Base-by-base conservation (phyloP, 1,140 invertebrate species). In the Zophobas atratus region DNA sequence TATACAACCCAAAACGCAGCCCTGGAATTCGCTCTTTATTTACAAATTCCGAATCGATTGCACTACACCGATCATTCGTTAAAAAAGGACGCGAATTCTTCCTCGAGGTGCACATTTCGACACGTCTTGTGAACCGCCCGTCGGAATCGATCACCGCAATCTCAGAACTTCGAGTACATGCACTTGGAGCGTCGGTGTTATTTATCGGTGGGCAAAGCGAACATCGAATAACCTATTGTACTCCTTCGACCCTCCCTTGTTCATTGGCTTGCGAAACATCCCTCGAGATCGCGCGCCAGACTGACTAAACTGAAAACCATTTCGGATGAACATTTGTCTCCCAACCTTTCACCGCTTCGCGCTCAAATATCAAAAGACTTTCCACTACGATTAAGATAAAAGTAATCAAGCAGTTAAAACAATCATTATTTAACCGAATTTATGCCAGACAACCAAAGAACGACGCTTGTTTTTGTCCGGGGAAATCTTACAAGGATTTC, bases 301-400 rank as follows among this genome's bases (percentile, higher is more conserved):
- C 75, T 77, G 63, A 71, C 75, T 77, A 77, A 77, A 77, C 75
- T 77, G 75, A 77, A 77, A 77, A 77, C 75, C 75, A 77, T 77
- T 77, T 71, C 75, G 53, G 67, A 71, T 77, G 75, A 77, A 77
- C 75, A 77, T 77, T 77, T 77, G 75, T 77, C 75, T 77, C 75
- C 75, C 38, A 67, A 77, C 75, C 63, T 77, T 77, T 77, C 75
- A 43, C 48, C 75, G 63, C 57, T 57, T 34, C 33, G n/a, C 38
- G 20, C 51, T 38, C 8, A 2, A 56, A 73, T 56, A 73, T 73
- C 71, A 73, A 56, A 55, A 41, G 35, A 38, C 35, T 39, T 73
- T 53, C 36, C 35, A 56, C 71, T 1, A 43, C 60, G 60, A 8
- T 67, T 67, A 67, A 67, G 60, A 3, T 67, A 67, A 67, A 67